Base-by-base conservation (phyloP, 1,140 invertebrate species). In the Diuraphis noxia region DNA sequence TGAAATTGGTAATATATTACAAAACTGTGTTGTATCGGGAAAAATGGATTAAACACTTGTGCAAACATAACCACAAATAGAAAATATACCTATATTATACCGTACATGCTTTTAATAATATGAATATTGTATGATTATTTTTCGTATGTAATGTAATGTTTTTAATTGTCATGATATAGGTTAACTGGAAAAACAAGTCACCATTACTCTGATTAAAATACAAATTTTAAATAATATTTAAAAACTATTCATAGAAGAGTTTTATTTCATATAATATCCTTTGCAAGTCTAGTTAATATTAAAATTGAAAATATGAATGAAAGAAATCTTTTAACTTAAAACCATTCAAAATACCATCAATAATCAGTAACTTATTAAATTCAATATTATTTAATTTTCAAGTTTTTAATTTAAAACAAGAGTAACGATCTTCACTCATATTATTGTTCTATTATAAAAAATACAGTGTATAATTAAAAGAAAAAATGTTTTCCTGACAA, bases 21-120 rank as follows among this genome's bases (percentile, higher is more conserved):
- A 88, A 88, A 87, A 88, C 34, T 63, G 49, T 88, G 86, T 63
- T 63, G 49, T 88, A 63, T 63, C 38, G 86, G 86, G 86, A 41
- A 88, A 86, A 88, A 40, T 56, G 49, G 49, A 88, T 88, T 88
- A 88, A 88, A 88, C 86, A 88, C 86, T 56, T 88, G 86, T 63
- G 52, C 86, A 88, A 88, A 88, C 36, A 88, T 40, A 63, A 88
- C 86, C 36, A 56, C 46, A 56, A 56, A 87, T 87, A 87, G 85
- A 87, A 36, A 30, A 88, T 63, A 63, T 63, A 63, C 56, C 30
- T 63, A 63, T 72, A 72, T 72, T 72, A 72, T 72, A n/a, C 56
- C 36, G 30, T n/a, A 40, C 40, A 40, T 41, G 3, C 52, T 40
- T 63, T 88, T 56, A 88, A 88, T 52, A 52, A 52, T 88, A 88